phyloP scores from a whole-genome alignment of 2,113 vertebrate species.

The Oryzias javanicus region DNA sequence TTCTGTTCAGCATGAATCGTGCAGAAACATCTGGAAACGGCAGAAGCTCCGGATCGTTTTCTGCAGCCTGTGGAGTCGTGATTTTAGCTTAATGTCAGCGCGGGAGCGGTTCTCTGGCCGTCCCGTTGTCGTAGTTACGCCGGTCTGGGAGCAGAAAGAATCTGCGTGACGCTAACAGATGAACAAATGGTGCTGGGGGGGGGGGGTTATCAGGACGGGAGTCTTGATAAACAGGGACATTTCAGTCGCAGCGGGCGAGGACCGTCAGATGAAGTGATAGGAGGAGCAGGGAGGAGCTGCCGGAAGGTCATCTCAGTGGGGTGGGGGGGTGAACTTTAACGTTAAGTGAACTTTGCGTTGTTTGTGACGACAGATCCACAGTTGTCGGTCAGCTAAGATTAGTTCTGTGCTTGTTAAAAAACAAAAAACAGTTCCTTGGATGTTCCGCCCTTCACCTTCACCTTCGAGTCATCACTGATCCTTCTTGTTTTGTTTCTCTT shows the following conservation, averaged over 20 bases:
- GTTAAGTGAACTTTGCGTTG: not conserved
- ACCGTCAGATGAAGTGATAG: constrained; percentile 14
- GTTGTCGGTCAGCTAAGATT: not conserved
- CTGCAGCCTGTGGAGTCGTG: too few relatives aligned
- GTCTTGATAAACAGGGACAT: constrained; percentile 26
- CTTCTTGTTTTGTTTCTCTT: too few relatives aligned
- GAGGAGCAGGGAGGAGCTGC: constrained; percentile 1
- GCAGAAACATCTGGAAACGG: too few relatives aligned
- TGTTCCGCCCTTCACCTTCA: too few relatives aligned
- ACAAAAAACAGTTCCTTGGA: too few relatives aligned
- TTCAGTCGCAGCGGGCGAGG: constrained; percentile 45
- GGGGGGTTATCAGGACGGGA: constrained; percentile 7
- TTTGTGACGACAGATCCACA: too few relatives aligned
- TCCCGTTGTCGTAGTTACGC: constrained; percentile 21
- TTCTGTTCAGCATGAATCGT: too few relatives aligned
- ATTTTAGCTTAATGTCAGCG: too few relatives aligned
- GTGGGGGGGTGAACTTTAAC: not conserved
- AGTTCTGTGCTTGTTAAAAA: too few relatives aligned
- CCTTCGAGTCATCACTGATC: too few relatives aligned
- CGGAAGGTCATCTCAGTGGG: constrained; percentile 16
- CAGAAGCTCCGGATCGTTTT: too few relatives aligned
- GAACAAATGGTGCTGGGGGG: not conserved
- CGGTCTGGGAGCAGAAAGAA: constrained; percentile 8
- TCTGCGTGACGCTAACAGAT: constrained; percentile 3
- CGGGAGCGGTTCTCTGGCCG: constrained; percentile 1